These are phyloP conservation scores for Propithecus perrieri DNA, from an alignment of 2,797 vertebrate genomes.

Conservation along the genomic window DNA sequence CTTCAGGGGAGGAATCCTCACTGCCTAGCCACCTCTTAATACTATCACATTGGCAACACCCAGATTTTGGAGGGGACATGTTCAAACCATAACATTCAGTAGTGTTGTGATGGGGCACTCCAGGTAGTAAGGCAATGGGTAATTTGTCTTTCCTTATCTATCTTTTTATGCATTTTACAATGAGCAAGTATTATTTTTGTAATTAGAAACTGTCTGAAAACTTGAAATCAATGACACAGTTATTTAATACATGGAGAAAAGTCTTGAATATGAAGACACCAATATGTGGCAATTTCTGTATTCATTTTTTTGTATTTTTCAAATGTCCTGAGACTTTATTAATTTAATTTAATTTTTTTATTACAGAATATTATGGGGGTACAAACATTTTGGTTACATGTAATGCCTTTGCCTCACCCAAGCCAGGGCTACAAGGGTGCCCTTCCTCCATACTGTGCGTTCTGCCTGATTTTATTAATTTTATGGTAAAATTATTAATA, in stretches of 20 bases:
- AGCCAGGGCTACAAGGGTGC: too few species aligned
- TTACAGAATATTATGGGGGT: too few species aligned
- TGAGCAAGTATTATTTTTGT: slow-evolving; percentile 9
- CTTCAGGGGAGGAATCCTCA: neutral
- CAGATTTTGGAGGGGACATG: neutral
- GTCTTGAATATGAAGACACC: neutral
- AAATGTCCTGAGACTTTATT: neutral
- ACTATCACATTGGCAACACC: neutral
- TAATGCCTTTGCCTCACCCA: too few species aligned
- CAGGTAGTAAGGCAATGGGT: neutral
- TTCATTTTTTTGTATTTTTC: slow-evolving; percentile 19
- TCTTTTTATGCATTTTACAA: neutral
- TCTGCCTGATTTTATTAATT: neutral
- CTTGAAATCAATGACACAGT: slow-evolving; percentile 24
- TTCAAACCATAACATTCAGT: neutral
- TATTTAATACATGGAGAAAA: neutral
- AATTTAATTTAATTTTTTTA: neutral
- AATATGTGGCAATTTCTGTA: slow-evolving; percentile 12
- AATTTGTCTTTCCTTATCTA: neutral
- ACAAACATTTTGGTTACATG: too few species aligned
- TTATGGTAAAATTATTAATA: slow-evolving; percentile 33
- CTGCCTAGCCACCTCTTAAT: neutral
- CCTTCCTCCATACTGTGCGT: neutral
- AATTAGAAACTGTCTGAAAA: neutral
- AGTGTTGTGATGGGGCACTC: neutral